Evolutionary conservation across 35 echinoderm and acorn worm species (phyloP).

Genomic region (Heliocidaris tuberculata): DNA sequence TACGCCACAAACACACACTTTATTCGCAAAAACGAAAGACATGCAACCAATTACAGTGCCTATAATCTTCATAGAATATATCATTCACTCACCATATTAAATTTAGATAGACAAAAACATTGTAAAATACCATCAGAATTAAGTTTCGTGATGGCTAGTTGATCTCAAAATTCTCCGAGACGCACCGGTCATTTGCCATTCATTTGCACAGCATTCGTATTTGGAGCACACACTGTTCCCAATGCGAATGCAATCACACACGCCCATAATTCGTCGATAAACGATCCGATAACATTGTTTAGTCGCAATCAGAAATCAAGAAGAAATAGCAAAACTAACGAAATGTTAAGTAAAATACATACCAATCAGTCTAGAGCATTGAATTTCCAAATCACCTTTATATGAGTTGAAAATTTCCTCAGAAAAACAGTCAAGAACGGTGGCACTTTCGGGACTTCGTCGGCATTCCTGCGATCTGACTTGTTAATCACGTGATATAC

Average conservation of each 20-base stretch:
- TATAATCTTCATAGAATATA: not conserved
- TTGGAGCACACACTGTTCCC: not conserved
- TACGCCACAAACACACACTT: not conserved
- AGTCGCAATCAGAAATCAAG: too few relatives aligned
- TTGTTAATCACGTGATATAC: too few relatives aligned
- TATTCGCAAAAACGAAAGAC: not conserved
- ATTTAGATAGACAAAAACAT: not conserved
- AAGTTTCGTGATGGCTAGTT: not conserved
- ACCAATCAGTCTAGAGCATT: too few relatives aligned
- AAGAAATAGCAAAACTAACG: too few relatives aligned
- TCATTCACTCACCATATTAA: not conserved
- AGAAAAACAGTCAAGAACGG: too few relatives aligned
- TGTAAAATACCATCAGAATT: not conserved
- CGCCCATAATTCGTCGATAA: not conserved
- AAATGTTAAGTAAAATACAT: too few relatives aligned
- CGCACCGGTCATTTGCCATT: not conserved
- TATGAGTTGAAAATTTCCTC: too few relatives aligned
- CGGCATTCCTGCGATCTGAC: too few relatives aligned
- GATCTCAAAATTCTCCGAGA: not conserved
- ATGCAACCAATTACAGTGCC: not conserved
- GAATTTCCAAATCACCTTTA: too few relatives aligned
- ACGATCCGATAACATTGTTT: too few relatives aligned
- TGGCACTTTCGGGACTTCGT: too few relatives aligned
- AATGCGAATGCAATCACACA: not conserved
- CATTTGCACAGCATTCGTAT: not conserved